Evolutionary conservation across 2,113 vertebrate genomes (phyloP).

Genomic region (Caretta caretta): DNA sequence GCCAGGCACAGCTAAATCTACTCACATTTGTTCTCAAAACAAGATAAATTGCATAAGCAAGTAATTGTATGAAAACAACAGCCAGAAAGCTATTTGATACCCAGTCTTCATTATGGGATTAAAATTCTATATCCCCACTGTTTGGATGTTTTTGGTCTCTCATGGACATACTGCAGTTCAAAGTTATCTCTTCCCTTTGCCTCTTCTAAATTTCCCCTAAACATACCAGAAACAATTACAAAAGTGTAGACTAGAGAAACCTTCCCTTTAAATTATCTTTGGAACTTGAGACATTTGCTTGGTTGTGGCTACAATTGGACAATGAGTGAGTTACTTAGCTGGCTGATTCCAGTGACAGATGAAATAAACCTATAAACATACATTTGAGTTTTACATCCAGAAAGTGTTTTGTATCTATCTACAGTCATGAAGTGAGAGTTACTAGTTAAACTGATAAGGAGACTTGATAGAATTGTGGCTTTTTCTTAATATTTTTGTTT

Average conservation of each 20-base stretch:
- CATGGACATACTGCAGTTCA: background rate
- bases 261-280: conserved; percentile 9
- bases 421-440: background rate
- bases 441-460: background rate
- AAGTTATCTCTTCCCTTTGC: conserved; percentile 8
- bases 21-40: background rate
- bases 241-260: background rate
- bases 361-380: background rate
- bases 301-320: background rate
- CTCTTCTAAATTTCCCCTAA: conserved; percentile 21
- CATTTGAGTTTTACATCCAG: background rate
- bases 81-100: conserved; percentile 1
- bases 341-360: background rate
- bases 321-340: background rate
- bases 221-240: conserved; percentile 19
- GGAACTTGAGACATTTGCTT: background rate
- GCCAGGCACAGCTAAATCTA: background rate
- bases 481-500: background rate
- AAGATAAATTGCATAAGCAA: background rate
- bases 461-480: background rate
- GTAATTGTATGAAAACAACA: background rate
- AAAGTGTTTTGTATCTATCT: background rate
- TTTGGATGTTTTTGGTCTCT: background rate
- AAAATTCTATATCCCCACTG: conserved; percentile 1
- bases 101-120: conserved; percentile 3